phyloP scores from a whole-genome alignment of 53 echinoderm and acorn worm genomes.

The Paracentrotus lividus region DNA sequence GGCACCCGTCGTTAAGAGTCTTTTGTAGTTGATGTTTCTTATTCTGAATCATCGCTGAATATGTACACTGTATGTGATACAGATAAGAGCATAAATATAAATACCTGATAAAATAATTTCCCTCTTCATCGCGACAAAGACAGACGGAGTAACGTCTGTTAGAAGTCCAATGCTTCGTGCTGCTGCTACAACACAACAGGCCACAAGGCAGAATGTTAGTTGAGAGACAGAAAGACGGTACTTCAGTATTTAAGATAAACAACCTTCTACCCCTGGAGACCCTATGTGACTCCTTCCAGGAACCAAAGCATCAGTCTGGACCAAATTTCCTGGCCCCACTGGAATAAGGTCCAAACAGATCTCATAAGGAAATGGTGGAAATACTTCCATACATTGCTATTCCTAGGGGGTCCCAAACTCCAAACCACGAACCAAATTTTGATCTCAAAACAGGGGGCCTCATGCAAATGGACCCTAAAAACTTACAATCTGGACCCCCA shows the following conservation, averaged over 20 bases:
- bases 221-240: background rate
- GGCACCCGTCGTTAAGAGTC: constrained; percentile 56
- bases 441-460: too few relatives aligned
- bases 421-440: too few relatives aligned
- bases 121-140: background rate
- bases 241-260: background rate
- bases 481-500: too few relatives aligned
- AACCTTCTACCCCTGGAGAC: background rate
- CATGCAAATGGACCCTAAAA: too few relatives aligned
- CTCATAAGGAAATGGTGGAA: background rate
- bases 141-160: background rate
- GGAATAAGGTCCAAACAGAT: background rate
- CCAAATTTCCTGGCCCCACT: background rate
- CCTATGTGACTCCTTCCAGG: background rate
- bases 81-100: constrained; percentile 65
- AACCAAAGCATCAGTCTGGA: background rate
- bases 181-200: constrained; percentile 2
- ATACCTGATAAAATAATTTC: constrained; percentile 63
- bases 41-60: constrained; percentile 30
- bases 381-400: background rate
- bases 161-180: background rate
- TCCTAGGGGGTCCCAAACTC: too few relatives aligned
- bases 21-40: background rate
- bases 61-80: constrained; percentile 69
- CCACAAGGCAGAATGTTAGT: constrained; percentile 28